A percentile compares a stretch with the other conserved stretches of the same genome.
phyloP scores from a whole-genome alignment of 2,113 vertebrate species.

The Theristicus caerulescens region DNA sequence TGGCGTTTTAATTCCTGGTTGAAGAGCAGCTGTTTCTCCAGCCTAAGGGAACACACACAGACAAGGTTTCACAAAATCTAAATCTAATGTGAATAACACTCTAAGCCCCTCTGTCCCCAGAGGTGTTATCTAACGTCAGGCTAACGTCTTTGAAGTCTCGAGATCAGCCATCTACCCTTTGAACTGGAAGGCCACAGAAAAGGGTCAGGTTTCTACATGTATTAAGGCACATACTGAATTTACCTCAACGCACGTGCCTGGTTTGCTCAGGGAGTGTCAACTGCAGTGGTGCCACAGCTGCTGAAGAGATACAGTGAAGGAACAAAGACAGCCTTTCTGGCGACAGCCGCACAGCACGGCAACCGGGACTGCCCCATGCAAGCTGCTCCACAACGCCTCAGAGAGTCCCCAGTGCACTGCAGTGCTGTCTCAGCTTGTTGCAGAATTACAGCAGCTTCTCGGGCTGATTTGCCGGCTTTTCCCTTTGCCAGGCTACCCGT shows the following conservation, averaged over 20 bases:
- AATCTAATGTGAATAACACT: not conserved
- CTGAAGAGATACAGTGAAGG: not conserved
- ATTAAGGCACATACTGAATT: not conserved
- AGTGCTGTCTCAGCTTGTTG: not conserved
- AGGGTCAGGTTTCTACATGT: not conserved
- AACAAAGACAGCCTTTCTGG: not conserved
- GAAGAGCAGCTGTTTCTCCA: not conserved
- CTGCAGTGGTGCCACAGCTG: not conserved
- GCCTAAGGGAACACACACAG: not conserved
- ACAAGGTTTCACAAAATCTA: not conserved
- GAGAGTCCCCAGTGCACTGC: not conserved
- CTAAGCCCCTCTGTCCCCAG: not conserved
- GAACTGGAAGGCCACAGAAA: conserved; percentile 3
- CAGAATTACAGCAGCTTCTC: not conserved
- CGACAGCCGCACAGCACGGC: not conserved
- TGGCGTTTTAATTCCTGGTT: not conserved
- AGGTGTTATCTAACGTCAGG: not conserved
- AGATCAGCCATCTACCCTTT: not conserved
- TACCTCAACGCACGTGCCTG: not conserved
- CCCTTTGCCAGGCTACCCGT: not conserved
- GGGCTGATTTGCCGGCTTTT: not conserved
- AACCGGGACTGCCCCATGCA: rapidly evolving
- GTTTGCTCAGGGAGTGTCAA: not conserved
- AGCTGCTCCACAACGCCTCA: not conserved
- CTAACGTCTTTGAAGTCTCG: not conserved